Evolutionary conservation across 2,888 invertebrate species (phyloP), one percentile per base, ranked within the genome.

Genomic region (Kuschelorhynchus macadamiae): DNA sequence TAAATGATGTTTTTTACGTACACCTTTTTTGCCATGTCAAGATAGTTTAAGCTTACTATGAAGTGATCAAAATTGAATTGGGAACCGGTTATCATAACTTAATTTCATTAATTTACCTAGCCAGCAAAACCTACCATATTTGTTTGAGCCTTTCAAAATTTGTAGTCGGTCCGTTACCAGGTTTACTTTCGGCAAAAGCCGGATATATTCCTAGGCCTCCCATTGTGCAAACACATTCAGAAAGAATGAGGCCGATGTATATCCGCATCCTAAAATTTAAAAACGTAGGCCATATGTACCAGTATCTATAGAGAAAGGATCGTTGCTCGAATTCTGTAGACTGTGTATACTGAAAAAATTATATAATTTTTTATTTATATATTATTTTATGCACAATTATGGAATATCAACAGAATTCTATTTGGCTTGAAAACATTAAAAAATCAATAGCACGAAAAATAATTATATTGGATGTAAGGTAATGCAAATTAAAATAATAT

Each of bases 141-240:
- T 79, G 64, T 50, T 77, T 76, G 81, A 92, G 81, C 70, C 87
- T 86, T 73, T 87, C 84, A 77, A 92, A 53, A 70, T 90, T 88
- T 65, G 87, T 87, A 18, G 92, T 90, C 0, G 98, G 98, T 1
- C 98, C 98, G 77, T 91, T 88, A 0, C 97, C 97, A 63, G 92
- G 86, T 74, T 87, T 88, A n/a, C 94, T 89, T 57, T 89, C 87
- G 0, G 91, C 88, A 25, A 86, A 85, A 0, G 86, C 86, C 0
- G 98, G 98, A 83, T 98, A 98, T 0, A 94, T 95, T 1, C 98
- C 98, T 11, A 98, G 85, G 0, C 96, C 96, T 1, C 94, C 92
- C 82, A 93, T 91, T 12, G 94, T 94, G 79, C 97, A 97, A n/a
- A 95, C 94, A 81, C 94, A 93, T 83, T 98, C 97, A 0, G 97